These are phyloP conservation scores for Galemys pyrenaicus DNA, from an alignment of 2,113 vertebrate genomes.

Conservation along the genomic window DNA sequence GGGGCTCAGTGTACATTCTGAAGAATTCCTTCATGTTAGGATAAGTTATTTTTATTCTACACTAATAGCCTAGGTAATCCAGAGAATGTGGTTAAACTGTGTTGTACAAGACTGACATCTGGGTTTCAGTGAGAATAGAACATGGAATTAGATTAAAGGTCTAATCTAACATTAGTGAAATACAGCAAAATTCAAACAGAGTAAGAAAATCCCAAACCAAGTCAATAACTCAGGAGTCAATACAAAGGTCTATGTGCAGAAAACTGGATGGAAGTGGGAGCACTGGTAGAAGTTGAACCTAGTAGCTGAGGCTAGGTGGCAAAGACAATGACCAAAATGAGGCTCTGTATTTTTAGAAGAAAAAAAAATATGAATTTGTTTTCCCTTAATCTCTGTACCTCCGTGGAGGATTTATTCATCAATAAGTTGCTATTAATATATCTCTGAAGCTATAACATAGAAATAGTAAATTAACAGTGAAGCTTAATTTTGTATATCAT, in stretches of 20 bases:
- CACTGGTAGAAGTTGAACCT: neutral
- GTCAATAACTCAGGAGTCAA: neutral
- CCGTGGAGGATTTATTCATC: neutral
- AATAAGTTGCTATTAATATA: neutral
- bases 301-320: neutral
- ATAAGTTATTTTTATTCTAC: neutral
- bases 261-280: neutral
- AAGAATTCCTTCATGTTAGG: neutral
- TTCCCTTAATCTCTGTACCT: neutral
- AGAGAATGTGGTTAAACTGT: neutral
- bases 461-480: neutral
- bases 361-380: neutral
- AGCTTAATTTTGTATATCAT: neutral
- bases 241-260: neutral
- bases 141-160: neutral
- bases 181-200: neutral
- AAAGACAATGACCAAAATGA: neutral
- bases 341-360: neutral
- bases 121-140: neutral
- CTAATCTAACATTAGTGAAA: neutral
- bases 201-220: neutral
- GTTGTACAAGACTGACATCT: neutral
- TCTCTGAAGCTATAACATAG: neutral
- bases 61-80: neutral
- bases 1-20: neutral